Evolutionary conservation across 1,140 invertebrate genomes (phyloP), one percentile per base, ranked within the genome.

Genomic region (Fopius arisanus): DNA sequence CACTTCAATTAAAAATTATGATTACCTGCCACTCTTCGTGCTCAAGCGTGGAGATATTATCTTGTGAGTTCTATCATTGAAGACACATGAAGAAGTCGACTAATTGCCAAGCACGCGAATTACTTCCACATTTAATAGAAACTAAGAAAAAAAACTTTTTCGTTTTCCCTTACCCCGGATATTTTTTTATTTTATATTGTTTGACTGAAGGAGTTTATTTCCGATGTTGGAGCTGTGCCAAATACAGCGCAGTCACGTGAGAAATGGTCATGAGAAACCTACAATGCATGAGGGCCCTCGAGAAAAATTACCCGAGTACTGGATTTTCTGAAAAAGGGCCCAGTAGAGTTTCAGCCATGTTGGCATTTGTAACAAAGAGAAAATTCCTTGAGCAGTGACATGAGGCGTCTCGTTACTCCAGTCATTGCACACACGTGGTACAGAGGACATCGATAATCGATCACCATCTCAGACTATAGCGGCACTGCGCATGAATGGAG

Each of bases 401-500:
- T 7, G 23, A 59, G 54, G n/a, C 43, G 16, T 28, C 54, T 59
- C 19, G 54, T 59, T 59, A 59, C 54, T 12, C 19, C 12, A 23
- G 54, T 26, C 54, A 59, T 19, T 59, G 21, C 1, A 28, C 54
- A 28, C 54, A 59, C 23, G 23, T 28, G 23, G 23, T 5, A 26
- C 19, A 14, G 10, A 19, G 54, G 54, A 59, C 23, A 26, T 59
- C 23, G 54, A 59, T 59, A 59, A 59, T 59, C 54, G 54, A 59
- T 59, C 54, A 59, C 54, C 43, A n/a, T 59, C 54, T 48, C 23
- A 23, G 9, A 26, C 3, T 9, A 26, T 59, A 26, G 21, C 54
- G 54, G 54, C 54, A 59, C 54, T 59, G 54, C 54, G 54, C 54
- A 59, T 59, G 54, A 26, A 59, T 59, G 5, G 54, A 59, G 19